Percentiles rank a stretch among this genome's conserved stretches.
phyloP scores from a whole-genome alignment of 2,888 invertebrate genomes.

The Synergus gifuensis region DNA sequence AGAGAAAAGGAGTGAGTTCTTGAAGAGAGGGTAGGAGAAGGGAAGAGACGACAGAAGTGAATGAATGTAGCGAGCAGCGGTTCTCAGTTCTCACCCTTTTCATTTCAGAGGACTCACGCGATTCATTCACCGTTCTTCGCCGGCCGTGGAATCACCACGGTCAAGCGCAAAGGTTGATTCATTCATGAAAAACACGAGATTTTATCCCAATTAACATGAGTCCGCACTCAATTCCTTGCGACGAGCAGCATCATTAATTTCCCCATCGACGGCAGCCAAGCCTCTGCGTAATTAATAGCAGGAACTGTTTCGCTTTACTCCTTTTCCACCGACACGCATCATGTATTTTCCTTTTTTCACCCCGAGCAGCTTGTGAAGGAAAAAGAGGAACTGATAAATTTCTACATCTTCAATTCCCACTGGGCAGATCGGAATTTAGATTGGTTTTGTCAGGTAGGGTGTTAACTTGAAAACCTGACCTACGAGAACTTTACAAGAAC shows the following conservation, averaged over 20 bases:
- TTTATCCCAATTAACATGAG: conserved; percentile 72
- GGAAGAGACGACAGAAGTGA: conserved; percentile 64
- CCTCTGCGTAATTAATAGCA: conserved; percentile 36
- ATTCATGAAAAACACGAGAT: conserved; percentile 70
- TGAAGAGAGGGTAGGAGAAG: conserved; percentile 41
- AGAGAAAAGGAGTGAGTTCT: conserved; percentile 46
- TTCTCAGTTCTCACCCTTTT: conserved; percentile 60
- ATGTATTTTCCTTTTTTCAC: conserved; percentile 35
- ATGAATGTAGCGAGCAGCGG: conserved; percentile 72
- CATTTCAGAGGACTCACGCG: conserved; percentile 39
- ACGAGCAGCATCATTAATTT: conserved; percentile 65
- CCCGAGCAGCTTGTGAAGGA: not conserved
- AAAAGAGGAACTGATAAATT: not conserved
- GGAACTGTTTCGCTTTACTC: conserved; percentile 38
- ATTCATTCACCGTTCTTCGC: conserved; percentile 43
- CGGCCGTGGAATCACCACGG: conserved; percentile 47
- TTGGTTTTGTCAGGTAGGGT: not conserved
- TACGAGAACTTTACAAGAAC: conserved; percentile 4
- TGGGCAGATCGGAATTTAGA: conserved; percentile 1
- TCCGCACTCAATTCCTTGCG: conserved; percentile 67
- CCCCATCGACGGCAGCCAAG: conserved; percentile 46
- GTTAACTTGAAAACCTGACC: not conserved
- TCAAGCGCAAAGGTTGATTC: conserved; percentile 60
- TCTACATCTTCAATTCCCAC: not conserved
- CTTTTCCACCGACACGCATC: conserved; percentile 28